These are phyloP conservation scores for Maconellicoccus hirsutus DNA, from an alignment of 1,140 invertebrate species.

Conservation along the genomic window DNA sequence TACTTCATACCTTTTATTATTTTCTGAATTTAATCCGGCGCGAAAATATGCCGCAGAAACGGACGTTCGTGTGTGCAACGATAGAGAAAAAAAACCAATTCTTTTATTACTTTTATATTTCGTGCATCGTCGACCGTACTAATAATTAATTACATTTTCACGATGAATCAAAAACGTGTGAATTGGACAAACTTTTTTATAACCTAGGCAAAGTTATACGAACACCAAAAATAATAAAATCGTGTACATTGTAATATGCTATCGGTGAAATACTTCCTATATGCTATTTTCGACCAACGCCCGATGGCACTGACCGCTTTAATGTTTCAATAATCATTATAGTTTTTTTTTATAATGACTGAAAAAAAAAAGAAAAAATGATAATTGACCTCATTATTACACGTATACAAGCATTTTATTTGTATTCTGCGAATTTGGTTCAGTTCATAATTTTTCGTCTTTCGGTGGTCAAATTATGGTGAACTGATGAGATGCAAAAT, in stretches of 20 bases:
- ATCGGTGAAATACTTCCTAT: not conserved
- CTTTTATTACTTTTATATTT: slow-evolving; percentile 10
- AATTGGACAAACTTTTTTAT: slow-evolving; percentile 9
- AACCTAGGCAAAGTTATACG: not conserved
- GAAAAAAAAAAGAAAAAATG: no score
- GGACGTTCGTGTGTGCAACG: not conserved
- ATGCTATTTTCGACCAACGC: not conserved
- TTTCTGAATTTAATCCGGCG: not conserved
- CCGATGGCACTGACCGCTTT: not conserved
- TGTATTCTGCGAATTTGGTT: no score
- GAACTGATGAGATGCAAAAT: no score
- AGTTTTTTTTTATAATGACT: no score
- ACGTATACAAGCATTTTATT: no score
- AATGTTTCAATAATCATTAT: no score
- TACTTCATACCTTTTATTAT: not conserved
- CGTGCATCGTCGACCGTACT: not conserved
- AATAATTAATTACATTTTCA: slow-evolving; percentile 2
- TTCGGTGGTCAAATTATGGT: no score
- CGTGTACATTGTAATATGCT: not conserved
- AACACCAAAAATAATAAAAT: not conserved
- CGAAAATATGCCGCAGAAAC: not conserved
- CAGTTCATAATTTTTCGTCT: no score
- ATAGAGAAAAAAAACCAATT: not conserved
- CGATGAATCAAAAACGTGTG: not conserved
- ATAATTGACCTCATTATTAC: no score